A percentile compares a stretch with the other conserved stretches of the same genome.
These are phyloP conservation scores for Xerus rutilus DNA, from an alignment of 2,797 vertebrate genomes.

Conservation along the genomic window DNA sequence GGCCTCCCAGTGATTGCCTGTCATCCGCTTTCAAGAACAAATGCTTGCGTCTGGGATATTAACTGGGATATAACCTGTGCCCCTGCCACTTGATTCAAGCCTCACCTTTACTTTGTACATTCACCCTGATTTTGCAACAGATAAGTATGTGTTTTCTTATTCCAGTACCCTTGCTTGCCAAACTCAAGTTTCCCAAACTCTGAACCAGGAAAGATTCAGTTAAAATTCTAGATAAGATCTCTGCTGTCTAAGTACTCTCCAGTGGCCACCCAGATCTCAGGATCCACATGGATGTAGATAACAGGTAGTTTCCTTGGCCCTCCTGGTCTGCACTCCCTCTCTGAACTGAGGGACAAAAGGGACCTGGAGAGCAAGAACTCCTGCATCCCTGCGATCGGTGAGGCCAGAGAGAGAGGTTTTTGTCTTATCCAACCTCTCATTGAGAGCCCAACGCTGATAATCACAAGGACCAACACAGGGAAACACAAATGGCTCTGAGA, in stretches of 20 bases:
- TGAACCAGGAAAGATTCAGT: not conserved
- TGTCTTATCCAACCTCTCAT: rapidly evolving
- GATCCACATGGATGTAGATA: not conserved
- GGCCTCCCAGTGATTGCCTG: rapidly evolving
- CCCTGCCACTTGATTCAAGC: not conserved
- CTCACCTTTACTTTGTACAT: not conserved
- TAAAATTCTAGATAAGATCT: not conserved
- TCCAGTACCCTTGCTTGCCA: not conserved
- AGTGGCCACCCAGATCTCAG: not conserved
- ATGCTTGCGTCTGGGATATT: not conserved
- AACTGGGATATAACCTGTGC: too few relatives aligned
- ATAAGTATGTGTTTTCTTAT: not conserved
- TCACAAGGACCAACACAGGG: rapidly evolving
- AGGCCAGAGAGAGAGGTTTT: not conserved
- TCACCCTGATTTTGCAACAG: too few relatives aligned
- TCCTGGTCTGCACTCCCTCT: not conserved
- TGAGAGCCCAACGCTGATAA: not conserved
- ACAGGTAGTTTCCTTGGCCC: rapidly evolving
- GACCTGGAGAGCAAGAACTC: rapidly evolving
- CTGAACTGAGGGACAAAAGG: not conserved
- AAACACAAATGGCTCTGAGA: not conserved
- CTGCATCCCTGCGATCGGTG: too few relatives aligned
- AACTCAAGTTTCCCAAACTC: not conserved
- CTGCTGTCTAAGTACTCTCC: not conserved
- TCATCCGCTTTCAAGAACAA: not conserved